Base-by-base conservation (phyloP, 1,140 invertebrate genomes). In the Hypothenemus hampei region DNA sequence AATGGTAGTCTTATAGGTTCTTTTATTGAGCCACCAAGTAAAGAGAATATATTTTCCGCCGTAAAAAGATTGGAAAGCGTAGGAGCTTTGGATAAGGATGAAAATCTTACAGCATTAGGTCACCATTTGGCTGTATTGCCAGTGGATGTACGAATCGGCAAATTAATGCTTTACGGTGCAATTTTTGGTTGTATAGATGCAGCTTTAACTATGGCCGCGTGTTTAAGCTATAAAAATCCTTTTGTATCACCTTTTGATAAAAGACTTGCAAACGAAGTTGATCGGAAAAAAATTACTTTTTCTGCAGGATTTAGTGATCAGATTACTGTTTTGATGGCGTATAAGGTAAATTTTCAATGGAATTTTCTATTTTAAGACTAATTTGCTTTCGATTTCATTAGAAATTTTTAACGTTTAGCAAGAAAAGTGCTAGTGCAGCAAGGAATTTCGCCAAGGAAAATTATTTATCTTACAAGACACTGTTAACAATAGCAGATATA, bases 151-250 rank as follows among this genome's bases (percentile, higher is more conserved):
- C 72, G 87, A 61, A 86, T 93, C 49, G 91, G 60, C 11, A 95
- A 74, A 48, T 77, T 97, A 65, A 86, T 97, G 73, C 69, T 97
- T 0, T 93, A 90, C 64, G 90, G 92, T 0, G 84, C 93, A 15
- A 89, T 96, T 44, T 87, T 98, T 61, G 91, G 90, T 63, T 97
- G 94, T 70, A 77, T 98, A 3, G 92, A 97, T 73, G 93, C 93
- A 1, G 84, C 94, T 0, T 74, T 98, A 0, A 97, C 93, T 6
- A 91, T 98, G 66, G 93, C 93, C 1, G 90, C 93, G 29, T 86
- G 84, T 67, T 73, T 98, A 4, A 88, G 91, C 52, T 83, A 91
- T 67, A 91, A 91, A 70, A 87, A 82, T 61, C 87, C 90, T 0
- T 93, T 93, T 68, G 73, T 84, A 0, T 76, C 83, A 24, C 87